These are phyloP conservation scores for Garrulus glandarius DNA, from an alignment of 2,797 vertebrate genomes.

Conservation along the genomic window DNA sequence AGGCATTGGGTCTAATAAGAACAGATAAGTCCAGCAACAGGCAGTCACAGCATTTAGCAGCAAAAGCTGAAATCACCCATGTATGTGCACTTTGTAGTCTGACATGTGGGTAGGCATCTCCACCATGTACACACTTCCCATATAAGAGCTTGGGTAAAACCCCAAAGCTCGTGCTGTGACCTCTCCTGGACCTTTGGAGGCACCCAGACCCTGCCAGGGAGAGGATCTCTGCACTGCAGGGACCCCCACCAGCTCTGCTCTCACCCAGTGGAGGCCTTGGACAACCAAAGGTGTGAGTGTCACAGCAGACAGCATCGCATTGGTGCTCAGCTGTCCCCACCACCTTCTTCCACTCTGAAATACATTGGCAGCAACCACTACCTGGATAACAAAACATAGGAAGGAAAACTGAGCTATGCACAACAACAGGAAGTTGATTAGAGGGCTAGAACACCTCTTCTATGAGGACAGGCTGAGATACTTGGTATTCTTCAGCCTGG, in stretches of 20 bases:
- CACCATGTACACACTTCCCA: neutral
- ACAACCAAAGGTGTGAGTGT: neutral
- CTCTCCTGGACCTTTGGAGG: neutral
- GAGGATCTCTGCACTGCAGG: neutral
- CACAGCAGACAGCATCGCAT: accelerated
- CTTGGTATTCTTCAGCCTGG: neutral
- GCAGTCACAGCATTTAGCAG: neutral
- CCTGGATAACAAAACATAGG: neutral
- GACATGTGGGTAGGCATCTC: neutral
- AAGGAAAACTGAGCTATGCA: neutral
- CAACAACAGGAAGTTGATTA: accelerated
- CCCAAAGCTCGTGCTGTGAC: neutral
- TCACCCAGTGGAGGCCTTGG: neutral
- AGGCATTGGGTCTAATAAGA: neutral
- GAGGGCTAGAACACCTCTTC: neutral
- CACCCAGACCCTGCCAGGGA: neutral
- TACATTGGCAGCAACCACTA: neutral
- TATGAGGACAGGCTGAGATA: neutral
- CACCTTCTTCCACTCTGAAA: neutral
- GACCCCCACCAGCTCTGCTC: neutral
- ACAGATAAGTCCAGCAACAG: neutral
- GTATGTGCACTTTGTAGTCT: accelerated
- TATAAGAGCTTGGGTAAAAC: neutral
- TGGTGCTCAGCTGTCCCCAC: neutral
- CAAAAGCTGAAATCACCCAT: neutral